Evolutionary conservation across 1,140 invertebrate genomes (phyloP).

Genomic region (Ooceraea biroi): DNA sequence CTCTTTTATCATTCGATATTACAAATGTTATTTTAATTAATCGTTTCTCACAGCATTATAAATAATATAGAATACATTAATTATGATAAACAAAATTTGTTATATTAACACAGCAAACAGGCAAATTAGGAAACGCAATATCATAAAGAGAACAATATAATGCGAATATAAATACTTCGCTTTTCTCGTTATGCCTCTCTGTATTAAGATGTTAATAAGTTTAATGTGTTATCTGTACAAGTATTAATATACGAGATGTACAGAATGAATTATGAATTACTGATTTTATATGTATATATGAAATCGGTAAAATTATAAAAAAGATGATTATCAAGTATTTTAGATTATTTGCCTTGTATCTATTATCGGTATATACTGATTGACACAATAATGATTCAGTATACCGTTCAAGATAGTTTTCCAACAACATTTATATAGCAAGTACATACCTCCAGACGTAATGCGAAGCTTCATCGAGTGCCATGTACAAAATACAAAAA

Average conservation of each 20-base stretch:
- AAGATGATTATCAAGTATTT: constrained; percentile 42
- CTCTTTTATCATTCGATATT: neutral
- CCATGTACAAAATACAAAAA: constrained; percentile 67
- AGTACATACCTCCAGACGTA: constrained; percentile 16
- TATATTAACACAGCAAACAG: neutral
- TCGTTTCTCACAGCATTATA: neutral
- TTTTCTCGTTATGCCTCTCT: neutral
- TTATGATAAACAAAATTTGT: constrained; percentile 3
- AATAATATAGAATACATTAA: constrained; percentile 7
- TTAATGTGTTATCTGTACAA: constrained; percentile 48
- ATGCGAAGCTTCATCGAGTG: constrained; percentile 43
- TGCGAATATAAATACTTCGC: neutral
- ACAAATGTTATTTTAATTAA: constrained; percentile 22
- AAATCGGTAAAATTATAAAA: constrained; percentile 22
- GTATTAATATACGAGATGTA: constrained; percentile 62
- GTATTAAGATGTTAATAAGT: constrained; percentile 30
- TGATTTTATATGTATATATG: too few relatives aligned
- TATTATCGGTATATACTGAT: constrained; percentile 3
- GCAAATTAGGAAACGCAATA: neutral
- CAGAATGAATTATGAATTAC: constrained; percentile 18
- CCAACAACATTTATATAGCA: constrained; percentile 4
- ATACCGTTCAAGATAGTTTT: neutral
- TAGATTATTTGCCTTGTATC: constrained; percentile 68
- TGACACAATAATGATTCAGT: constrained; percentile 39
- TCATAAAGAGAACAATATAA: constrained; percentile 16